phyloP scores from a whole-genome alignment of 2,888 invertebrate genomes.

The Formica aserva region DNA sequence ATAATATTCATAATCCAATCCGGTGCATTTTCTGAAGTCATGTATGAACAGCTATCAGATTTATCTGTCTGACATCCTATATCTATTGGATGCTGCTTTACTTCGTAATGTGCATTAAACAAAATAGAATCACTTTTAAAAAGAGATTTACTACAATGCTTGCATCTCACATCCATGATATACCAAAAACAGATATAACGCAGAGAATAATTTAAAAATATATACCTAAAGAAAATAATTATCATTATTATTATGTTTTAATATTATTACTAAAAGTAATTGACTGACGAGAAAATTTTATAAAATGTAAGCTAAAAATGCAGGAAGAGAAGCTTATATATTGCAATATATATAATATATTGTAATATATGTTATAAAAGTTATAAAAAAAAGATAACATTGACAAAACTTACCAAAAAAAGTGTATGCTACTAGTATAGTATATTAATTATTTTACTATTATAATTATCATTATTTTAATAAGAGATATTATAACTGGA shows the following conservation, averaged over 20 bases:
- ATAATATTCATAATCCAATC: conserved; percentile 65
- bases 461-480: conserved; percentile 25
- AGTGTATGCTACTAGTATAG: background rate
- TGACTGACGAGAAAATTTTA: background rate
- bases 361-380: background rate
- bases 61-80: conserved; percentile 51
- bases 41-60: conserved; percentile 61
- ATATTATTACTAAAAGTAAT: background rate
- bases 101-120: conserved; percentile 61
- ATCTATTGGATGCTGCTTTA: conserved; percentile 46
- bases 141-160: conserved; percentile 64
- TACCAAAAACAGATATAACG: background rate
- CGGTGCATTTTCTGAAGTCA: conserved; percentile 64
- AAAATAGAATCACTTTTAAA: conserved; percentile 53
- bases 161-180: conserved; percentile 68
- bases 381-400: background rate
- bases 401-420: background rate
- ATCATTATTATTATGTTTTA: background rate
- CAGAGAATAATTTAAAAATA: background rate
- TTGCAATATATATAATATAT: background rate
- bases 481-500: background rate
- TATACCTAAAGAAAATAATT: conserved; percentile 17
- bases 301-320: conserved; percentile 1
- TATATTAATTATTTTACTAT: background rate
- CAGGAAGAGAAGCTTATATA: background rate